These are phyloP conservation scores for Venustaconcha ellipsiformis DNA, from an alignment of 1,140 invertebrate species.

Conservation along the genomic window DNA sequence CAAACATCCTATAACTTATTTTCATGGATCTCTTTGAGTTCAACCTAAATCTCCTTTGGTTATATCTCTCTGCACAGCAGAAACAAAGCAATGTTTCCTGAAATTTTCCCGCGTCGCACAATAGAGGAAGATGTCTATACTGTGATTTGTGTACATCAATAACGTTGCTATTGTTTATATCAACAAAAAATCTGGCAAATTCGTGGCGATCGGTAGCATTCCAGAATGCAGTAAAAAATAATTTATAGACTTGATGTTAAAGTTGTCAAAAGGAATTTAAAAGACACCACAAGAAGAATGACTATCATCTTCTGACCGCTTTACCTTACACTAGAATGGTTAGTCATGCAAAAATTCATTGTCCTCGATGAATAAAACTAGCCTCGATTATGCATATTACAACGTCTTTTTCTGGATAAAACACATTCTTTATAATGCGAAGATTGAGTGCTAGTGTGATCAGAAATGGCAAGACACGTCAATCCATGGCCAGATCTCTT, in stretches of 20 bases:
- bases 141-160: slow-evolving; percentile 67
- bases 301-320: slow-evolving; percentile 45
- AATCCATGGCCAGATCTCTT: slow-evolving; percentile 60
- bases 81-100: slow-evolving; percentile 53
- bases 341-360: neutral
- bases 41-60: no score
- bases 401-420: slow-evolving; percentile 23
- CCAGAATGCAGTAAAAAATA: slow-evolving; percentile 35
- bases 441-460: slow-evolving; percentile 58
- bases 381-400: neutral
- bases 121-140: slow-evolving; percentile 67
- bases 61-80: neutral
- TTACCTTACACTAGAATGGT: neutral
- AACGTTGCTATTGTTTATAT: slow-evolving; percentile 47
- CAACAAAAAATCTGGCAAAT: slow-evolving; percentile 15
- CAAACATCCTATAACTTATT: no score
- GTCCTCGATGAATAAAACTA: neutral
- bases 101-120: slow-evolving; percentile 65
- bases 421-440: slow-evolving; percentile 52
- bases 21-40: no score
- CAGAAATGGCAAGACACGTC: slow-evolving; percentile 59
- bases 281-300: slow-evolving; percentile 62
- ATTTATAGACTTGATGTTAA: slow-evolving; percentile 58
- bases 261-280: slow-evolving; percentile 63
- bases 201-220: slow-evolving; percentile 29